phyloP scores from a whole-genome alignment of 2,113 vertebrate species.

The Rana temporaria region DNA sequence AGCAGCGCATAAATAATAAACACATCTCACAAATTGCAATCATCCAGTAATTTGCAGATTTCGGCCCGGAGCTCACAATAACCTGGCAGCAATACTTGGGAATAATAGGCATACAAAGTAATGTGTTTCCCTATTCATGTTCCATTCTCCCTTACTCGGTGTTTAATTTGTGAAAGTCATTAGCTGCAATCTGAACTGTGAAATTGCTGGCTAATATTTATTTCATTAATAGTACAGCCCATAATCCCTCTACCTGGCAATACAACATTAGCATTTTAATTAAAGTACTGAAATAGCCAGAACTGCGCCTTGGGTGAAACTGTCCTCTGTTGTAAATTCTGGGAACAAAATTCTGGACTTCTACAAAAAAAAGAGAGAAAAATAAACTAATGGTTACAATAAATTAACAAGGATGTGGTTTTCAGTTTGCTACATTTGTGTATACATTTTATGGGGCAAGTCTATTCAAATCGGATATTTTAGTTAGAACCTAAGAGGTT shows the following conservation, averaged over 20 bases:
- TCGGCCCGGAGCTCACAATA: background rate
- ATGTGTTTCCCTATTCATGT: constrained; percentile 6
- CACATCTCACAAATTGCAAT: background rate
- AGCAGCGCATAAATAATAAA: background rate
- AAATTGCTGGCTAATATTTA: constrained; percentile 54
- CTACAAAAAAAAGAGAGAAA: too few species aligned
- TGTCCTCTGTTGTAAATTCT: background rate
- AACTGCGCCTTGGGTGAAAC: constrained; percentile 28
- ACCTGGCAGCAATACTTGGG: background rate
- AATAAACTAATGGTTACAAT: too few species aligned
- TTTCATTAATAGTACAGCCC: constrained; percentile 39
- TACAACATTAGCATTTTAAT: constrained; percentile 51
- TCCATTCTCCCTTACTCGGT: background rate
- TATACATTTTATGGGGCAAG: too few species aligned
- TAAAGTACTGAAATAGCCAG: constrained; percentile 23
- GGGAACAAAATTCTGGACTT: too few species aligned
- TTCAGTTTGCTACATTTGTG: too few species aligned
- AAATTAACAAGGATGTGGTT: too few species aligned
- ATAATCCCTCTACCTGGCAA: constrained; percentile 30
- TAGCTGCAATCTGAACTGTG: constrained; percentile 30
- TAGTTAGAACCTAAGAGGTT: too few species aligned
- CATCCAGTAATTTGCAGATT: background rate
- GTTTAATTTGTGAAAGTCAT: constrained; percentile 47
- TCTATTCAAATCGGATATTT: too few species aligned
- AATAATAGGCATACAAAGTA: constrained; percentile 8